These are phyloP conservation scores for Protobothrops flavoviridis DNA, from an alignment of 2,113 vertebrate species.

Conservation along the genomic window DNA sequence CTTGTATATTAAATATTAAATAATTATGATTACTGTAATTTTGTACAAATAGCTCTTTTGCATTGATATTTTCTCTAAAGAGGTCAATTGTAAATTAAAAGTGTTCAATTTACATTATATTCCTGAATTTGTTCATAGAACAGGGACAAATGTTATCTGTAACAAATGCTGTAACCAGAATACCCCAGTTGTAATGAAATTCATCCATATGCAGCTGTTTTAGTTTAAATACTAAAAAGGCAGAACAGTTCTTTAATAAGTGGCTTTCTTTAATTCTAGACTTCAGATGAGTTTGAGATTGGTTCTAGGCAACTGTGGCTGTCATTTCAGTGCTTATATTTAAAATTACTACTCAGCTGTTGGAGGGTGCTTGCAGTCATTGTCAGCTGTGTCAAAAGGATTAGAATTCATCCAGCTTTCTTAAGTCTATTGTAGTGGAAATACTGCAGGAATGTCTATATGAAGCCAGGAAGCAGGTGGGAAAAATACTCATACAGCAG, in stretches of 20 bases:
- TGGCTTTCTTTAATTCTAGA: slow-evolving; percentile 1
- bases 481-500: not conserved
- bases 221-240: not conserved
- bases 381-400: slow-evolving; percentile 44
- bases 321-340: slow-evolving; percentile 28
- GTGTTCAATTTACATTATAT: not conserved
- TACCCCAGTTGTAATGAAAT: not conserved
- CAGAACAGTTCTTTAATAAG: not conserved
- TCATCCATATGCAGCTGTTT: not conserved
- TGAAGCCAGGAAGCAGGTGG: slow-evolving; percentile 28
- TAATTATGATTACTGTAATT: not conserved
- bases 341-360: slow-evolving; percentile 45
- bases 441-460: slow-evolving; percentile 4
- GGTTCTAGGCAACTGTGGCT: slow-evolving; percentile 50
- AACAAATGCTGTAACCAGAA: not conserved
- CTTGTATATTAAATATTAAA: not conserved
- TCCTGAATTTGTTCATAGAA: not conserved
- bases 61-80: not conserved
- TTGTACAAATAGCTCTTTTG: not conserved
- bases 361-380: slow-evolving; percentile 11
- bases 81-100: not conserved
- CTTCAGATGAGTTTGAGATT: slow-evolving; percentile 16
- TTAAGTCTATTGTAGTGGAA: slow-evolving; percentile 25
- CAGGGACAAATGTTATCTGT: not conserved
- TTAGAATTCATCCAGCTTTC: slow-evolving; percentile 30